A percentile compares a stretch with the other conserved stretches of the same genome.
Conservation (phyloP, 2,113 vertebrate species). For the Pangasianodon gigas region DNA sequence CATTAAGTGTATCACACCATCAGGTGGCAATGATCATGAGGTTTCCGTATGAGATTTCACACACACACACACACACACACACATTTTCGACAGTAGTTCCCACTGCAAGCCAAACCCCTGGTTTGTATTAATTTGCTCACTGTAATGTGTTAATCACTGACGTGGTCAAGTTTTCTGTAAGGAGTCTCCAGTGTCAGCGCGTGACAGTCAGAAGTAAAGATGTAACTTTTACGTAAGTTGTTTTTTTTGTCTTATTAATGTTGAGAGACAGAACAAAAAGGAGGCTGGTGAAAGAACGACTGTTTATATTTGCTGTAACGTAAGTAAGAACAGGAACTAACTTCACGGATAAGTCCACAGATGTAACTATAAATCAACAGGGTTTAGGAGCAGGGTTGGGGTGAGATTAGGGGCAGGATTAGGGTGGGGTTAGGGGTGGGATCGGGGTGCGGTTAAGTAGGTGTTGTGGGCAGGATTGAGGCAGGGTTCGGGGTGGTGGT, state of each 20-base stretch:
- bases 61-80: background rate
- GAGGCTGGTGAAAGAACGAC: background rate
- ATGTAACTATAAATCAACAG: background rate
- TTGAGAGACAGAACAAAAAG: background rate
- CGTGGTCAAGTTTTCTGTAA: background rate
- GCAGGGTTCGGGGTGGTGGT: background rate
- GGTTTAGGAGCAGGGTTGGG: background rate
- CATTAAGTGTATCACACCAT: constrained; percentile 27
- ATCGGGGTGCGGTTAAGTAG: background rate
- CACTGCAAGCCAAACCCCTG: background rate
- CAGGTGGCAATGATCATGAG: background rate
- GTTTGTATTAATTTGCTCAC: background rate
- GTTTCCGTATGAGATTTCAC: background rate
- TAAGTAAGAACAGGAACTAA: background rate
- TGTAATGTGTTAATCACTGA: background rate
- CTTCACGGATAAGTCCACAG: background rate
- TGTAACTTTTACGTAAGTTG: background rate
- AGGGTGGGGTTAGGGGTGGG: background rate
- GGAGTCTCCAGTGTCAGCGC: background rate
- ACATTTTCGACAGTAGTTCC: background rate
- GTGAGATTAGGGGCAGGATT: background rate
- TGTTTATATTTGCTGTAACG: background rate
- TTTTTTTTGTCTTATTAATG: background rate
- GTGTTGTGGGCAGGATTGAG: background rate
- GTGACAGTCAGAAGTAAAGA: background rate